Percentiles rank a stretch among this genome's conserved stretches.
Conservation (phyloP, 2,888 invertebrate genomes). For the Papilio demoleus region DNA sequence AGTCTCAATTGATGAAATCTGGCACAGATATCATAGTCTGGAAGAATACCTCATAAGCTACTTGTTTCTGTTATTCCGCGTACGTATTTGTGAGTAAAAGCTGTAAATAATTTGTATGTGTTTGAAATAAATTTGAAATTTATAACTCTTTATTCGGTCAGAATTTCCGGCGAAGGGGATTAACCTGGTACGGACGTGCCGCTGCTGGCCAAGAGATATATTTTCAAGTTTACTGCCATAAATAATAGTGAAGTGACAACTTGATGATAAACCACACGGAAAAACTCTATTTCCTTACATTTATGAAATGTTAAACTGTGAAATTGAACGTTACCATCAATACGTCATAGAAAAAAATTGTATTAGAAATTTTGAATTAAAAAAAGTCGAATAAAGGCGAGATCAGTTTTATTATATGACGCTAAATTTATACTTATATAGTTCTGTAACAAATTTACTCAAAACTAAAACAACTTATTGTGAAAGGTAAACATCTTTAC, state of each 20-base stretch:
- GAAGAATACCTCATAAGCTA: no score
- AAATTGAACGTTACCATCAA: slow-evolving; percentile 44
- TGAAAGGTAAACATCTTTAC: no score
- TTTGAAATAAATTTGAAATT: slow-evolving; percentile 77
- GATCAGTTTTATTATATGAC: no score
- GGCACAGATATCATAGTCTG: no score
- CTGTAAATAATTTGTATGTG: slow-evolving; percentile 18
- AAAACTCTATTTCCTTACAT: slow-evolving; percentile 76
- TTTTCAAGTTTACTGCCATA: slow-evolving; percentile 83
- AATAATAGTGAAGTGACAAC: slow-evolving; percentile 82
- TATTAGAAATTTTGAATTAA: no score
- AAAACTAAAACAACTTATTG: no score
- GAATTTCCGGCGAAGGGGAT: slow-evolving; percentile 79
- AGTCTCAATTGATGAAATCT: no score
- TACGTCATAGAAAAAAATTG: background rate
- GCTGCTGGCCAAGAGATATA: slow-evolving; percentile 79
- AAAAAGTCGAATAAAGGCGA: no score
- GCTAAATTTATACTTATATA: no score
- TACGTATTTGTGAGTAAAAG: no score
- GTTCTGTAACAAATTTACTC: no score
- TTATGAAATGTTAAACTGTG: slow-evolving; percentile 76
- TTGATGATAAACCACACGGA: slow-evolving; percentile 79
- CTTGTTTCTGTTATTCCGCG: no score
- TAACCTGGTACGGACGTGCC: slow-evolving; percentile 80
- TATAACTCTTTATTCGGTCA: slow-evolving; percentile 82